Conservation (phyloP, 2,888 invertebrate genomes). For the Leptura quadrifasciata region DNA sequence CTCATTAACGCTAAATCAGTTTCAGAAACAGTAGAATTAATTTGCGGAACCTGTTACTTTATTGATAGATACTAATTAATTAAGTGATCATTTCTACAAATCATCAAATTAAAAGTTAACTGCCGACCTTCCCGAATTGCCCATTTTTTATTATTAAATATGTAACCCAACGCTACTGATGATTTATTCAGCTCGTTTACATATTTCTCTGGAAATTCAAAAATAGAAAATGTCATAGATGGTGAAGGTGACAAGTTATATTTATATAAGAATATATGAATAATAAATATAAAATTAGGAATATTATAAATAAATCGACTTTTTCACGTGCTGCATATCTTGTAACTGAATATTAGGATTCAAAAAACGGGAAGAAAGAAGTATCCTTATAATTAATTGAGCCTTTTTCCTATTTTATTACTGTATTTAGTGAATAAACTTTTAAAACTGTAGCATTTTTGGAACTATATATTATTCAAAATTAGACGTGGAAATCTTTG, state of each 20-base stretch:
- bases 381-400: too few species aligned
- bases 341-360: too few species aligned
- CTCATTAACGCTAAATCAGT: not conserved
- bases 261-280: too few species aligned
- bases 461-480: too few species aligned
- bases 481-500: too few species aligned
- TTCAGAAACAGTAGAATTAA: not conserved
- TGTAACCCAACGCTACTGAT: not conserved
- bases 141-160: not conserved
- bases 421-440: too few species aligned
- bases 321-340: too few species aligned
- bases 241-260: not conserved
- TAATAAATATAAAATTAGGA: too few species aligned
- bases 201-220: not conserved
- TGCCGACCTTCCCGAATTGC: not conserved
- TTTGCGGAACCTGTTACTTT: not conserved
- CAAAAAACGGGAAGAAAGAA: too few species aligned
- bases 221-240: not conserved
- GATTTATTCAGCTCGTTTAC: not conserved
- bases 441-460: too few species aligned
- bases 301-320: too few species aligned
- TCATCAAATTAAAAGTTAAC: not conserved
- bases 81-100: not conserved
- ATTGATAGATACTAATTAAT: not conserved
- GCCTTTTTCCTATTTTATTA: too few species aligned